Base-by-base conservation (phyloP, 2,113 vertebrate genomes). In the Morone chrysops region DNA sequence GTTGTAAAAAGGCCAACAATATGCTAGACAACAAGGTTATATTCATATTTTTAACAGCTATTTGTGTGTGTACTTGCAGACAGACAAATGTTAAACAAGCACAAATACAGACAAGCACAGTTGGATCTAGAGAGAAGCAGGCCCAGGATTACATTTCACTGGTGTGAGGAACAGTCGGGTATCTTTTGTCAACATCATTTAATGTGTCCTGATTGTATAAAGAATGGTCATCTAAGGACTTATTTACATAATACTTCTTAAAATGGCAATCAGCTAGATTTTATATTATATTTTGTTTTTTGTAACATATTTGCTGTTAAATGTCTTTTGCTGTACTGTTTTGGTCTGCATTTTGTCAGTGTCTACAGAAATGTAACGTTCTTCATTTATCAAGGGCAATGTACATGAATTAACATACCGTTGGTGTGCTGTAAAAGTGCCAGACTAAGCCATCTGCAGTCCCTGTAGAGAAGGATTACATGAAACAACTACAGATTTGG, bases 1-100 rank as follows among this genome's bases (percentile, higher is more conserved):
- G 17, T 51, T 82, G 45, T 68, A 72, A 83, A 75, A 83, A 78
- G 41, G 17, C 14, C 43, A 60, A 68, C 54, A n/a, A 65, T 51
- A 53, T n/a, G 16, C 40, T 22, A 25, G 5, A 47, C 20, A 6
- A 68, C 14, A 48, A 14, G 13, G 14, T 31, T 78, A 40, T 54
- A 67, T 77, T 59, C 38, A 11, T 61, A n/a, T 56, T 82, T 82
- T 57, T 22, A 54, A 20, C 18, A 76, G 3, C 7, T 25, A 3
- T 63, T 9, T 75, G 17, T 56, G 50, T 67, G 51, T 73, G 61
- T 57, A 13, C 10, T 3, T 22, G 18, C 59, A 31, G 31, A 31
- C 31, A 31, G 22, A 57, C 53, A 40, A 17, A 62, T 45, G 75
- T 53, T 16, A 62, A 57, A 22, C 4, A 3, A 48, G 41, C 18